Conservation (phyloP, 2,888 invertebrate genomes). For the Coelopa pilipes region DNA sequence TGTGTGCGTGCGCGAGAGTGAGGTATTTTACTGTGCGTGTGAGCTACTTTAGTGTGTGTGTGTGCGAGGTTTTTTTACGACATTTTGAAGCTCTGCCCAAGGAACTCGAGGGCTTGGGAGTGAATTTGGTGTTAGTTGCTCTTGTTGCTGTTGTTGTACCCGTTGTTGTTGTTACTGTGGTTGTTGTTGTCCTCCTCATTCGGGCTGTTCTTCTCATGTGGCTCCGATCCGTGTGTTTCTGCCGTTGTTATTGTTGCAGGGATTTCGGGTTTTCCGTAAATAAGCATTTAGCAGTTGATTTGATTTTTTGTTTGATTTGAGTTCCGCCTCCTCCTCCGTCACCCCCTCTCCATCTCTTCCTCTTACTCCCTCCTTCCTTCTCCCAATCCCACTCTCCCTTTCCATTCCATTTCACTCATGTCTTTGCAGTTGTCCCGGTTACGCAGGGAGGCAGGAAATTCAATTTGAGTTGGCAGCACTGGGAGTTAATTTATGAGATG, state of each 20-base stretch:
- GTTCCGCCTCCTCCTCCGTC: background rate
- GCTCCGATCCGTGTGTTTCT: background rate
- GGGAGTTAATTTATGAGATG: background rate
- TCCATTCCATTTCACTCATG: no score
- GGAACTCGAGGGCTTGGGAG: background rate
- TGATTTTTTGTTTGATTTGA: conserved; percentile 32
- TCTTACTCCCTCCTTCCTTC: no score
- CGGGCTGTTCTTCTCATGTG: background rate
- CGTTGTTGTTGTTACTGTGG: no score
- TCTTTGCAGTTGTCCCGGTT: no score
- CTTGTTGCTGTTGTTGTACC: no score
- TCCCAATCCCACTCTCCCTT: no score
- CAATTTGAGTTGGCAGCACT: conserved; percentile 20
- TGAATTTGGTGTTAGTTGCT: no score
- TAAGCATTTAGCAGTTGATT: conserved; percentile 32
- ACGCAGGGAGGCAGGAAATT: background rate
- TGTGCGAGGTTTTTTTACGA: conserved; percentile 24
- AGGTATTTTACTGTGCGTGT: no score
- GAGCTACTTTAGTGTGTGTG: background rate
- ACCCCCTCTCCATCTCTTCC: no score
- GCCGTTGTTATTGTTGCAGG: no score
- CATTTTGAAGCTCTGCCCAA: conserved; percentile 15
- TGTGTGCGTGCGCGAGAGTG: no score
- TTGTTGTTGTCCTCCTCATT: background rate
- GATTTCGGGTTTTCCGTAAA: background rate